Conservation (phyloP, 2,113 vertebrate genomes). For the Salvelinus alpinus region DNA sequence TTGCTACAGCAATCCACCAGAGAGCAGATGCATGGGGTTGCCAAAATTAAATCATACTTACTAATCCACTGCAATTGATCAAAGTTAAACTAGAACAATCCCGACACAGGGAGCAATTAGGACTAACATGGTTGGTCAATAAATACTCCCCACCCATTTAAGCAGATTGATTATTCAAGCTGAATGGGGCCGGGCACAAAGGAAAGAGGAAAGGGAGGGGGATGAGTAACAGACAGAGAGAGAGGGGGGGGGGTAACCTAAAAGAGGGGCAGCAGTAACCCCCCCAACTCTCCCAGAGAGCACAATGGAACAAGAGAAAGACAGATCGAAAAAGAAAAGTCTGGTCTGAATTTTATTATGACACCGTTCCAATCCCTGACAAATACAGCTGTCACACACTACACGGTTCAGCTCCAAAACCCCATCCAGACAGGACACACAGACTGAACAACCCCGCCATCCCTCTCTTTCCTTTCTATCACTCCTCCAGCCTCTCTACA, state of each 20-base stretch:
- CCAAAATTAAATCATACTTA: slow-evolving; percentile 39
- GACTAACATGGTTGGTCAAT: slow-evolving; percentile 39
- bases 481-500: neutral
- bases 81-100: slow-evolving; percentile 27
- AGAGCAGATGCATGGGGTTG: slow-evolving; percentile 27
- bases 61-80: slow-evolving; percentile 49
- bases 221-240: slow-evolving; percentile 9
- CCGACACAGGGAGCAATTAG: slow-evolving; percentile 18
- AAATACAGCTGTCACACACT: slow-evolving; percentile 10
- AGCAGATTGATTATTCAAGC: slow-evolving; percentile 57
- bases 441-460: slow-evolving; percentile 10
- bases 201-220: slow-evolving; percentile 29
- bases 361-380: no score
- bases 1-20: slow-evolving; percentile 27
- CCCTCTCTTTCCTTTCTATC: neutral
- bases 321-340: slow-evolving; percentile 17
- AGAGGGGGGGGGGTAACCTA: neutral
- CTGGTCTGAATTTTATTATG: no score
- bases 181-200: slow-evolving; percentile 55
- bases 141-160: slow-evolving; percentile 26
- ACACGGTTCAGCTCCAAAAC: neutral
- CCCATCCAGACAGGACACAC: neutral
- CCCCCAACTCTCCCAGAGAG: slow-evolving; percentile 43
- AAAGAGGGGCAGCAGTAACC: slow-evolving; percentile 28
- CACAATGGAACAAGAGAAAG: slow-evolving; percentile 40